Evolutionary conservation across 1,140 invertebrate species (phyloP), one percentile per base, ranked within the genome.

Genomic region (Calosoma granatense): DNA sequence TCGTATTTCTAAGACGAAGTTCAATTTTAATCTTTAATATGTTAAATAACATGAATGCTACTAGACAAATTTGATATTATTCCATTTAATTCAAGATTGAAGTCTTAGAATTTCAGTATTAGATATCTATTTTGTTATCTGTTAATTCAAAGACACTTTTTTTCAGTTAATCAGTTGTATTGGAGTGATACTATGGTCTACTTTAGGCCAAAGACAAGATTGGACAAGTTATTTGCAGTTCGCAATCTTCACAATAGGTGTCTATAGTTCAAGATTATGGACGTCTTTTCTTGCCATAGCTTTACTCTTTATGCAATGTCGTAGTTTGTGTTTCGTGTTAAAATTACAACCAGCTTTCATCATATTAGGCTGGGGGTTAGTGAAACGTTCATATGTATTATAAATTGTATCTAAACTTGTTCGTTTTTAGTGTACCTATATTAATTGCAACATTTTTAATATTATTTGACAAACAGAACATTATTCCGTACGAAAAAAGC

Each of bases 181-280:
- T 36, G 87, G 87, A 36, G 83, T 87, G 19, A 80, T 88, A 47
- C 63, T 89, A 23, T 87, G 83, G 80, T 78, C 77, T 15, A 73
- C 72, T n/a, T 59, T 80, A 51, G 73, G 75, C 15, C 69, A 72
- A 58, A 66, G 70, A 22, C 60, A 71, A 1, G 63, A 70, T 20
- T 81, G 78, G 78, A 64, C 75, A 20, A 74, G 82, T 64, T 85
- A 87, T 60, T 41, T 86, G 1, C 87, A 91, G 64, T 89, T 89
- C 66, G 70, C 81, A 20, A 63, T 91, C 1, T 86, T 88, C 60
- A 81, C 82, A 20, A 73, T 81, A 47, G 88, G 90, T 20, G 81
- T 87, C 21, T 87, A 89, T 64, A 85, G 86, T 51, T 83, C 86
- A 22, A 75, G 92, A 20, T 74, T 94, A 22, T 94, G 90, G 86